Evolutionary conservation across 2,888 invertebrate genomes (phyloP), one percentile per base, ranked within the genome.

Genomic region (Stegana nigrithorax): DNA sequence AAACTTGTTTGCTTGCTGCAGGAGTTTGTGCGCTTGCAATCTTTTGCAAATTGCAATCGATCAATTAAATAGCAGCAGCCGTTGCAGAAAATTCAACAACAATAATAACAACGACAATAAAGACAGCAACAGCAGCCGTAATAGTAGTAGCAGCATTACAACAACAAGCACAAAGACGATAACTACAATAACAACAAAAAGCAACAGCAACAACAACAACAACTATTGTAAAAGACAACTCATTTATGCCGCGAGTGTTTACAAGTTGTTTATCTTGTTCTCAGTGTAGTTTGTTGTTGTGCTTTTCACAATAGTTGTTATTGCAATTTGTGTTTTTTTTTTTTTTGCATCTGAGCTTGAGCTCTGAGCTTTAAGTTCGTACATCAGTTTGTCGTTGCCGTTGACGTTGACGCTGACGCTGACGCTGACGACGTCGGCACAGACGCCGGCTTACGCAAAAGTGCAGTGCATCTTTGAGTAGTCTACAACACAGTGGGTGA

Each of bases 21-120:
- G 53, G n/a, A 55, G 36, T 19, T n/a, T n/a, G n/a, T n/a, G n/a
- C n/a, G n/a, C n/a, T n/a, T n/a, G 53, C 21, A 53, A 32, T 66
- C 63, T 67, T 66, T 47, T 60, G 64, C 47, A 60, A 67, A 67
- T 67, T 64, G 62, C 51, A 55, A 55, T 55, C 60, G 59, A 67
- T 62, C 65, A 67, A 63, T 59, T 63, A 45, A 55, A 58, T 59
- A 44, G 51, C 36, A 64, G 57, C 60, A 70, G 61, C 69, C 60
- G 63, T 69, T 65, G 47, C 23, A 10, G 62, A 19, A 64, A 65
- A 69, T 71, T 68, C 62, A 64, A 59, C 60, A 29, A 63, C 57
- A 60, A 66, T 45, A 29, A 42, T 42, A 65, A 53, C 42, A 26
- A 51, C 51, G 36, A 32, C 53, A 57, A 47, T 29, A 44, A 51